Evolutionary conservation across 2,113 vertebrate genomes (phyloP), one percentile per base, ranked within the genome.

Genomic region (Quiscalus mexicanus): DNA sequence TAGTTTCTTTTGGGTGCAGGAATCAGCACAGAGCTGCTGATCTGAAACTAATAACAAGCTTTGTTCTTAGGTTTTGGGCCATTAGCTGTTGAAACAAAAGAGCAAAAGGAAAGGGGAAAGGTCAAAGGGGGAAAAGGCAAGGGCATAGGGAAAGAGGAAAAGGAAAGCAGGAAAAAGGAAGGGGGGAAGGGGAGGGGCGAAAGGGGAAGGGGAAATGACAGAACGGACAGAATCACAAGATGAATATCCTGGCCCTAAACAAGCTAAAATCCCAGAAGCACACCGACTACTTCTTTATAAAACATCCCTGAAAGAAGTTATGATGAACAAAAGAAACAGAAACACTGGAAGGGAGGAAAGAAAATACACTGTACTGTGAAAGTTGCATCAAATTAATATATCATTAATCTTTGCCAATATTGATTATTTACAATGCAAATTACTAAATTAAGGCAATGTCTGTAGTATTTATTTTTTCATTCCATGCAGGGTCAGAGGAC

Each of bases 41-140:
- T 58, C 52, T 85, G 44, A 50, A 76, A 35, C 10, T 31, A 58
- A 35, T 24, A 30, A 11, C 16, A 35, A 75, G 28, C 3, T 21
- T 15, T 25, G 8, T 35, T 58, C 24, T 58, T 76, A 25, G 17
- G 2, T 42, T 35, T 58, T 10, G 2, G 58, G 52, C 16, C 35
- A 20, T 21, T 67, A n/a, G 12, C 16, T 58, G 12, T 65, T 49
- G 42, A 52, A 25, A 25, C 0, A 0, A 39, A 63, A 33, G 4
- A 12, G 13, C 7, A 17, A 45, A 64, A 28, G n/a, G 22, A 47
- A 44, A n/a, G 5, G 6, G 8, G 3, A 35, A 42, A 22, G 2
- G 25, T 3, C 1, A 27, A 16, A n/a, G 8, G 5, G 5, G 11
- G 8, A 28, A 63, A 47, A 39, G 9, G 9, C 2, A 2, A 39